These are phyloP conservation scores for Chloroclystis v-ata DNA, from an alignment of 2,888 invertebrate species.

Conservation along the genomic window DNA sequence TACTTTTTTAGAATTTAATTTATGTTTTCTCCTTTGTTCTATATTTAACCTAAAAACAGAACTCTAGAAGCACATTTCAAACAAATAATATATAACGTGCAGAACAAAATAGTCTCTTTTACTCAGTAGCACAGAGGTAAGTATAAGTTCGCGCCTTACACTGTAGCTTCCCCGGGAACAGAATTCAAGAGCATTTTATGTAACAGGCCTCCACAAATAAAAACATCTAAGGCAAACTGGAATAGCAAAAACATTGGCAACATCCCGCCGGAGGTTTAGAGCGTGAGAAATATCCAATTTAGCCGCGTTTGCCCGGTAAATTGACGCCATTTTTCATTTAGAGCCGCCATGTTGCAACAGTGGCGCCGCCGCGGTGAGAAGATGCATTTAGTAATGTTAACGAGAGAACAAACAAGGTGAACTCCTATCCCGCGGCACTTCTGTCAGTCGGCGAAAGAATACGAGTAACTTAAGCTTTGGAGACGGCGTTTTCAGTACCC, in stretches of 20 bases:
- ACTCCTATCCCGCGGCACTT: background rate
- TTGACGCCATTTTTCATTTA: conserved; percentile 71
- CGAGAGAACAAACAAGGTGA: background rate
- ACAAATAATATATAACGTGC: too few relatives aligned
- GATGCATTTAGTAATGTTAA: conserved; percentile 21
- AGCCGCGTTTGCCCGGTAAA: conserved; percentile 68
- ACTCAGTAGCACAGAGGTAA: too few relatives aligned
- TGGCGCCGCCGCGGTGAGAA: conserved; percentile 37
- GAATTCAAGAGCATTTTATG: too few relatives aligned
- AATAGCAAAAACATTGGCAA: conserved; percentile 44
- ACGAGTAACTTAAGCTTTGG: too few relatives aligned
- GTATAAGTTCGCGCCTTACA: too few relatives aligned
- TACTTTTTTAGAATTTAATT: too few relatives aligned
- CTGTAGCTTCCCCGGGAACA: too few relatives aligned
- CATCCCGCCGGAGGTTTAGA: conserved; percentile 48
- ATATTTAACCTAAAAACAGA: too few relatives aligned
- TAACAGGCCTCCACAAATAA: conserved; percentile 26
- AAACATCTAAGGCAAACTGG: conserved; percentile 28
- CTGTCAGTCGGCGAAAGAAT: background rate
- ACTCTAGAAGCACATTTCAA: too few relatives aligned
- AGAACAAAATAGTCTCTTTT: too few relatives aligned
- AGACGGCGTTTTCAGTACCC: too few relatives aligned
- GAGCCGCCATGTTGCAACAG: conserved; percentile 54
- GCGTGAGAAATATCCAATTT: conserved; percentile 75
- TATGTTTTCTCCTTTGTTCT: too few relatives aligned